Percentiles rank a stretch among this genome's conserved stretches.
Evolutionary conservation across 2,797 vertebrate species (phyloP).

Genomic region (Ptychadena robeensis): DNA sequence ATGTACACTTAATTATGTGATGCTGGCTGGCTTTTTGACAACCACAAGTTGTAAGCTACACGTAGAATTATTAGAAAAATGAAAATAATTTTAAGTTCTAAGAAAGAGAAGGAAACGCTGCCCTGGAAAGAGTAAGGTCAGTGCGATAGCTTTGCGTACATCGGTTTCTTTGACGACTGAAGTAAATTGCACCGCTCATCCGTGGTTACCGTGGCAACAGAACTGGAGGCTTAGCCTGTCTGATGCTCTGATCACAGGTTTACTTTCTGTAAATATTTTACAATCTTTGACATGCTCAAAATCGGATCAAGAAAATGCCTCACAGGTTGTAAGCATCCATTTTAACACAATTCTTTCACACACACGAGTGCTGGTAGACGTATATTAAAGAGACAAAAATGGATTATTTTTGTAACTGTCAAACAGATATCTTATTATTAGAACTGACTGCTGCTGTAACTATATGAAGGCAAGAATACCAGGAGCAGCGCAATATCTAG

Average conservation of each 20-base stretch:
- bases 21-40: too few relatives aligned
- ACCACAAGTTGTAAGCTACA: too few relatives aligned
- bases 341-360: not conserved
- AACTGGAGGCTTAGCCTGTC: not conserved
- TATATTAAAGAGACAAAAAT: not conserved
- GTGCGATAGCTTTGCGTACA: not conserved
- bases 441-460: too few relatives aligned
- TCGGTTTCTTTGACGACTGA: slow-evolving; percentile 6
- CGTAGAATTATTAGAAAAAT: not conserved
- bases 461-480: too few relatives aligned
- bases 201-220: slow-evolving; percentile 22
- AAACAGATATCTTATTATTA: too few relatives aligned
- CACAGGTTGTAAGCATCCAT: not conserved
- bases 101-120: not conserved
- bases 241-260: slow-evolving; percentile 6
- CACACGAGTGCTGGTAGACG: not conserved
- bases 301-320: not conserved
- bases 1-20: not conserved
- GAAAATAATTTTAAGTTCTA: not conserved
- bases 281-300: not conserved
- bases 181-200: slow-evolving; percentile 14
- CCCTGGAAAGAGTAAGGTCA: not conserved
- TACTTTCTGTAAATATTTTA: slow-evolving; percentile 16
- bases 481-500: too few relatives aligned
- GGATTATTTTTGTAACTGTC: not conserved